Evolutionary conservation across 2,113 vertebrate species (phyloP), one percentile per base, ranked within the genome.

Genomic region (Muntiacus muntjak): DNA sequence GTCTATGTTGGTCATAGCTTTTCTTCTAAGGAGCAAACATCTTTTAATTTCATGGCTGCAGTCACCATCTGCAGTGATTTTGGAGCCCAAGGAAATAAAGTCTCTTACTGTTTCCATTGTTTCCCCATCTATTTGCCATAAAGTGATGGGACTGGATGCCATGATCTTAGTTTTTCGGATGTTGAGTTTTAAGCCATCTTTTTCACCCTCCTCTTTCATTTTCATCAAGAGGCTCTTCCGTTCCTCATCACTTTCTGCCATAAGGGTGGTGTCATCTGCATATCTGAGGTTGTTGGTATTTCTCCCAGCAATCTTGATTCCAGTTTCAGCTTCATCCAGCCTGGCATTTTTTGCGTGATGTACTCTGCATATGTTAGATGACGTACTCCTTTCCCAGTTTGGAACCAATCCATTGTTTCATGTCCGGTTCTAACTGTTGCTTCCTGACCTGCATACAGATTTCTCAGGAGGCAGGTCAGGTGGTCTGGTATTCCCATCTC

Each of bases 271-370:
- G 2, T 71, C n/a, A 71, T 71, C 67, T 71, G 67, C n/a, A 23
- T 71, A 71, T 71, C n/a, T 40, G n/a, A 71, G 9, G 10, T 71
- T 71, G n/a, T 40, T 71, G 67, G n/a, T 23, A 5, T 71, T 71
- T 71, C 67, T 71, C n/a, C 19, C n/a, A 40, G n/a, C 10, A 23
- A 23, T 40, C 67, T 36, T 71, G n/a, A 36, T 71, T 71, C n/a
- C 64, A 71, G n/a, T 5, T 71, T 71, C n/a, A 71, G 67, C n/a
- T 71, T 5, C 67, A 71, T 23, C n/a, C n/a, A 36, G 19, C 67
- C n/a, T 40, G n/a, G 67, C 19, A 23, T 71, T 71, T 71, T 71
- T 71, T 0, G 0, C 0, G 0, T 23, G 67, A 71, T 71, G 11
- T 26, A 58, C 57, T 58, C 57, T 58, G 23, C 57, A 12, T 58